Evolutionary conservation across 2,888 invertebrate genomes (phyloP), one percentile per base, ranked within the genome.

Genomic region (Lepidonotus clava): DNA sequence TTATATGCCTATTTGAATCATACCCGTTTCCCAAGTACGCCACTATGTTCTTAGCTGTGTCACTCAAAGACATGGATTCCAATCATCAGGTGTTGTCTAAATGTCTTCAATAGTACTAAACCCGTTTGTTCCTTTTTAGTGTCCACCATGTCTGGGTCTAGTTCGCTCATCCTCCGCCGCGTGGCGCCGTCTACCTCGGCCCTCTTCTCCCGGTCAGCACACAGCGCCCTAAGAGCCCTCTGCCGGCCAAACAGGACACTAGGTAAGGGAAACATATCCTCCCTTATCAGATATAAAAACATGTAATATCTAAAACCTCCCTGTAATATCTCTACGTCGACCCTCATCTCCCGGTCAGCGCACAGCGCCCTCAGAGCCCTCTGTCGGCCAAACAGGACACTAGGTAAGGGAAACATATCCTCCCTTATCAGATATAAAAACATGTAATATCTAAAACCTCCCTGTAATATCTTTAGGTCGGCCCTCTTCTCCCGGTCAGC

Each of bases 401-500:
- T 71, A 71, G 71, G 71, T 71, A 71, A 36, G 71, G 14, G 24
- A 56, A 56, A 56, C 4, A 61, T 28, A 61, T 28, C 11, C 61
- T 11, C 28, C 28, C 28, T 28, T 11, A 61, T 28, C 28, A 56
- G 8, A 56, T 56, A 56, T n/a, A n/a, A n/a, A n/a, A n/a, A n/a
- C n/a, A n/a, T n/a, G n/a, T n/a, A n/a, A n/a, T n/a, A n/a, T n/a
- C n/a, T n/a, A n/a, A n/a, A n/a, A n/a, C n/a, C n/a, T n/a, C n/a
- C n/a, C n/a, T n/a, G n/a, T n/a, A n/a, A n/a, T n/a, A n/a, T n/a
- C n/a, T 36, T 36, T 21, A n/a, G 36, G 0, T 4, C 71, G 5
- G 38, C 38, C 18, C 38, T 71, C 5, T 24, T 71, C 34, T 36
- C 34, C 34, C 34, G 34, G 14, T 11, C 36, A 1, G 11, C 71